Evolutionary conservation across 2,888 invertebrate genomes (phyloP), one percentile per base, ranked within the genome.

Genomic region (Meiosimyza decipiens): DNA sequence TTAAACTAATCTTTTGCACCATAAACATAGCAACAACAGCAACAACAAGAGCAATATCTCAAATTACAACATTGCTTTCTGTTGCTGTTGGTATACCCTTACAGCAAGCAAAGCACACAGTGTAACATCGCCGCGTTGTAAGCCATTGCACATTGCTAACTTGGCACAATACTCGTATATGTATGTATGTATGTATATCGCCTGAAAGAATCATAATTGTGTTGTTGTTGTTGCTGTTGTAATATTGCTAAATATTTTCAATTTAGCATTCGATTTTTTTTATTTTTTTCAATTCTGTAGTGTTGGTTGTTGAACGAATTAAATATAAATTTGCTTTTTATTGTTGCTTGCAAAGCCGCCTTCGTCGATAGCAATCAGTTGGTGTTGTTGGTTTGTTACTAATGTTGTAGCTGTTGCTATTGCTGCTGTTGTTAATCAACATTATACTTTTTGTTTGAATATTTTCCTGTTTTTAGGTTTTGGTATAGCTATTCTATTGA

Each of bases 21-120:
- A 40, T 40, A 40, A 40, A 40, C 40, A 40, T 40, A 9, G 40
- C 40, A 40, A 40, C 40, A 40, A 40, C 6, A 40, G 9, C 6
- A 9, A 6, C 40, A 40, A 47, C n/a, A 47, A 18, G 33, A 63
- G 49, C 60, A 47, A 60, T 47, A 47, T 49, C 16, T 63, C 16
- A 63, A 63, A 63, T 63, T 63, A 63, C 63, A 63, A 63, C 40
- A 63, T 49, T 16, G n/a, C 13, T 62, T n/a, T 33, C 16, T 16
- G 63, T 49, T 49, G 63, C 18, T 62, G 62, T 47, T 49, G 62
- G 2, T 40, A 40, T 40, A 40, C 40, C 40, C 40, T 40, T 40
- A 40, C 40, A 40, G 40, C 9, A 40, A 9, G 40, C 40, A 9
- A 40, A 40, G 40, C 40, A 7, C 40, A 40, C 9, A 9, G 40